Conservation (phyloP, 2,113 vertebrate genomes). For the Indri indri region DNA sequence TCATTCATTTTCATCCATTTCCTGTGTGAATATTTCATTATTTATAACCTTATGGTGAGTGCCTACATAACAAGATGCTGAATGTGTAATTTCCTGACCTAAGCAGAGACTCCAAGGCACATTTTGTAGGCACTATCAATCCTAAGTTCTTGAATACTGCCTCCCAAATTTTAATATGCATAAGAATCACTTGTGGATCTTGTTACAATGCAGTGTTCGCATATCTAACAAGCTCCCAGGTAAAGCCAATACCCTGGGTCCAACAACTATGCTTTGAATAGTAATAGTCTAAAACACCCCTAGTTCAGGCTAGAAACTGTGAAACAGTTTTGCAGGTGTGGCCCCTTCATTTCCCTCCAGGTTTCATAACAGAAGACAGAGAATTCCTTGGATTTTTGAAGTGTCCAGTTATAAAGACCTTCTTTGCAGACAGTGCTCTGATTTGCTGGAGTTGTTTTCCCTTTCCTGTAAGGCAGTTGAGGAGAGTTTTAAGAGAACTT, state of each 20-base stretch:
- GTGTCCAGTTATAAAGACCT: neutral
- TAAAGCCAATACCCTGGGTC: neutral
- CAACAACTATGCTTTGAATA: neutral
- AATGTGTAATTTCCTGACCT: neutral
- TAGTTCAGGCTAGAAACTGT: too few species aligned
- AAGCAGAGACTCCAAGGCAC: neutral
- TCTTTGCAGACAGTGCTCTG: neutral
- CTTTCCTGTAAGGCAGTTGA: neutral
- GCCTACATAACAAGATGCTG: rapidly evolving
- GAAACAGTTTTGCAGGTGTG: neutral
- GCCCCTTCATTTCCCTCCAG: neutral
- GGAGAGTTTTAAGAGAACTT: neutral
- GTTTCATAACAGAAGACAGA: neutral
- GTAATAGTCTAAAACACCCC: neutral
- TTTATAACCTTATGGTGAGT: neutral
- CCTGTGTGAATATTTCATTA: neutral
- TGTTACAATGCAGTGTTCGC: neutral
- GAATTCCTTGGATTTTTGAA: neutral
- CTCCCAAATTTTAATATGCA: neutral
- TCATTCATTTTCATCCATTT: neutral
- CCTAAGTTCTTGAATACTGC: neutral
- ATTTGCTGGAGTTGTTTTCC: neutral
- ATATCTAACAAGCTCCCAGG: neutral
- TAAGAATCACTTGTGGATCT: neutral
- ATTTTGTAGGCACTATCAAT: neutral